Percentiles rank a stretch among this genome's conserved stretches.
Conservation (phyloP, 2,888 invertebrate species). For the Prosopocoilus inquinatus region DNA sequence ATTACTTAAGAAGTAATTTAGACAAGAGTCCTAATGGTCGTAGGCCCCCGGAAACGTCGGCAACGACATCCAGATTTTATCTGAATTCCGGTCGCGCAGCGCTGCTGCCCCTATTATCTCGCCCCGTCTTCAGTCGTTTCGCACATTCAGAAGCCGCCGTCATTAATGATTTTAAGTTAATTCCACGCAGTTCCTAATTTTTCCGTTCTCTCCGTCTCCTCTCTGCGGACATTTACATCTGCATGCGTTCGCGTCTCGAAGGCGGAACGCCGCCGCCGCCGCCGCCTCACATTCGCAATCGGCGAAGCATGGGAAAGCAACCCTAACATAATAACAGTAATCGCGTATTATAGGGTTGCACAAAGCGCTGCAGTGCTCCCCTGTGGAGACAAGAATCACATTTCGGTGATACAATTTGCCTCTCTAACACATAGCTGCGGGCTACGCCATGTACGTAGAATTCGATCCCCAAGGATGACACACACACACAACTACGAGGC, state of each 20-base stretch:
- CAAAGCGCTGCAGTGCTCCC: constrained; percentile 38
- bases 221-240: too few species aligned
- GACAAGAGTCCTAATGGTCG: constrained; percentile 23
- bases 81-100: constrained; percentile 21
- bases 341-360: constrained; percentile 47
- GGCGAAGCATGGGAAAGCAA: constrained; percentile 39
- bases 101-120: too few species aligned
- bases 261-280: not conserved
- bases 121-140: too few species aligned
- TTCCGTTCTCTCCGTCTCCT: too few species aligned
- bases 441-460: constrained; percentile 4
- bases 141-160: too few species aligned
- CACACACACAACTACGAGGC: too few species aligned
- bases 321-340: constrained; percentile 48
- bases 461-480: too few species aligned
- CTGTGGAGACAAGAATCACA: constrained; percentile 40
- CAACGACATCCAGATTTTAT: constrained; percentile 22
- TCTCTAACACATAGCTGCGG: constrained; percentile 31
- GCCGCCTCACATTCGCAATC: constrained; percentile 26
- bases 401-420: constrained; percentile 41
- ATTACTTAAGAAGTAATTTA: constrained; percentile 30
- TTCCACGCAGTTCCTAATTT: too few species aligned
- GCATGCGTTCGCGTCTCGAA: too few species aligned
- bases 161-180: too few species aligned
- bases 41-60: constrained; percentile 26